Evolutionary conservation across 2,797 vertebrate genomes (phyloP).

Genomic region (Sarcoramphus papa): DNA sequence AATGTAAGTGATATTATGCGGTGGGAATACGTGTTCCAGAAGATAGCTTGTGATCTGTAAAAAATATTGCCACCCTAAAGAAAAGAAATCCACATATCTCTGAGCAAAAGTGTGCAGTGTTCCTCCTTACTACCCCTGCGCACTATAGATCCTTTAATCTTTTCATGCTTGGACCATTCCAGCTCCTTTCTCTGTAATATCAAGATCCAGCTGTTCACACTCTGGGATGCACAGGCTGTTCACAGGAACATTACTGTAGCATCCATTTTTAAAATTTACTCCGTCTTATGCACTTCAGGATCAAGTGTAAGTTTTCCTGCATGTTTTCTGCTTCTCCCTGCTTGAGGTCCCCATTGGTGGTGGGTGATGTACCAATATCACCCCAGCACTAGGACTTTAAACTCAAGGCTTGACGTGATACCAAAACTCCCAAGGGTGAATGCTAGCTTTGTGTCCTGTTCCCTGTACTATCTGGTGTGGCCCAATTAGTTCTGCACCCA

Average conservation of each 20-base stretch:
- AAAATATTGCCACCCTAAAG: not conserved
- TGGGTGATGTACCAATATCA: not conserved
- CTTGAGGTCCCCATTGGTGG: not conserved
- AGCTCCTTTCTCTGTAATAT: not conserved
- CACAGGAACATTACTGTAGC: not conserved
- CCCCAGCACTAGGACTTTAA: not conserved
- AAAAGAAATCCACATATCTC: not conserved
- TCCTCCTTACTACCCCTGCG: not conserved
- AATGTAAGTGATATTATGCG: not conserved
- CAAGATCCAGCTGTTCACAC: not conserved
- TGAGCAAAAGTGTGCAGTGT: not conserved
- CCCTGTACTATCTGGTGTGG: not conserved
- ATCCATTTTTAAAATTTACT: not conserved
- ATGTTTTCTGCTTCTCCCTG: not conserved
- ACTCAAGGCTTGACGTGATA: not conserved
- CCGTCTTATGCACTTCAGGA: rapidly evolving
- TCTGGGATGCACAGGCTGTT: not conserved
- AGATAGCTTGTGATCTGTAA: not conserved
- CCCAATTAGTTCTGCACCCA: not conserved
- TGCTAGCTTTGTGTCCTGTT: not conserved
- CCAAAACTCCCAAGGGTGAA: not conserved
- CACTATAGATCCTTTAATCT: not conserved
- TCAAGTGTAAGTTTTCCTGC: not conserved
- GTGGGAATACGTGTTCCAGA: not conserved
- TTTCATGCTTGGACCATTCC: not conserved